Evolutionary conservation across 2,888 invertebrate species (phyloP), one percentile per base, ranked within the genome.

Genomic region (Cetonia aurata): DNA sequence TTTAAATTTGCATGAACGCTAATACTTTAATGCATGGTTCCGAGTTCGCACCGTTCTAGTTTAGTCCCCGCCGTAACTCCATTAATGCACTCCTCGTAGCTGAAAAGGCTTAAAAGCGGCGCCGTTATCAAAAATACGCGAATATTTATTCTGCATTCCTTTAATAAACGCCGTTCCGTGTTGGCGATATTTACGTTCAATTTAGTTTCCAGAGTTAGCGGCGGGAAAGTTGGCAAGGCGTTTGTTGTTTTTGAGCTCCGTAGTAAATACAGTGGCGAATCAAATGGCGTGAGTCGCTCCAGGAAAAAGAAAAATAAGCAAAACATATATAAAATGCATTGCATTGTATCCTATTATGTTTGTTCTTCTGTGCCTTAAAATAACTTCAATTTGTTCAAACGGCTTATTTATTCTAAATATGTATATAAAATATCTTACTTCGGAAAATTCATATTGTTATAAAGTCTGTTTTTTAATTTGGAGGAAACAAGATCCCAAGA

Each of bases 221-320:
- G 56, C 56, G 46, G 17, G 48, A 55, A 33, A 67, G 56, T 67
- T 67, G 67, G 46, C 67, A 67, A 33, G 46, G 56, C 25, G 56
- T 67, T 67, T 65, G 65, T 52, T 41, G 33, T 65, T 52, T 65
- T 52, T 67, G 42, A 13, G 25, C 33, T 56, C 31, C 46, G 67
- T 56, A 67, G 67, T 57, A 67, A 67, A 57, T 67, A 67, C 33
- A 67, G 46, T 67, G 67, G 37, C 56, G 67, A 56, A 67, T 67
- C 67, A 67, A 56, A 48, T 56, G 67, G 56, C 25, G 56, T 46
- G 46, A 33, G 37, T 44, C 44, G 60, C 25, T 46, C 12, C 15
- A 33, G 15, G 25, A 25, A 25, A 25, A 4, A 25, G 25, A 25
- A 17, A 48, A 62, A 37, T 41, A 37, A n/a, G 15, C 33, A 15